A percentile compares a stretch with the other conserved stretches of the same genome.
Evolutionary conservation across 2,113 vertebrate genomes (phyloP).

Genomic region (Ivindomyrus marchei): DNA sequence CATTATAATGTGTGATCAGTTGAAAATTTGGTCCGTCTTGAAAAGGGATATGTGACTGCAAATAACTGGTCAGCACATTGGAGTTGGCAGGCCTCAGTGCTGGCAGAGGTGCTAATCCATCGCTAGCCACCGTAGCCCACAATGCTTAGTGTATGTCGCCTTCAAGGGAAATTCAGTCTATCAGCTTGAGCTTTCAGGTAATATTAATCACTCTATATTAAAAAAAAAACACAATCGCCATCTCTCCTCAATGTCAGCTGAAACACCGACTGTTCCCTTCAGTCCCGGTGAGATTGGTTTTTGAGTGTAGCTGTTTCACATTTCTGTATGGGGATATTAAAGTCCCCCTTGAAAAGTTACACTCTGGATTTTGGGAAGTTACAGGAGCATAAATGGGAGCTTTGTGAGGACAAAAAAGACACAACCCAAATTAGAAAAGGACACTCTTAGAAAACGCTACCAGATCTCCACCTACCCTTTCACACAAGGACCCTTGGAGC

Average conservation of each 20-base stretch:
- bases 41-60: not conserved
- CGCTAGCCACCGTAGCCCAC: not conserved
- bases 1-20: not conserved
- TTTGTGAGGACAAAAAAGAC: not conserved
- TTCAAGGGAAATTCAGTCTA: not conserved
- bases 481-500: conserved; percentile 2
- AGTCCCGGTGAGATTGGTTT: conserved; percentile 13
- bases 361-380: conserved; percentile 2
- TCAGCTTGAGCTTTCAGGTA: conserved; percentile 1
- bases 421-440: conserved; percentile 14
- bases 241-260: not conserved
- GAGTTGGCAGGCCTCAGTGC: not conserved
- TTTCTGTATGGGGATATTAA: not conserved
- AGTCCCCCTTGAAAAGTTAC: conserved; percentile 2
- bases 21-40: not conserved
- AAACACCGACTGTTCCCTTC: not conserved
- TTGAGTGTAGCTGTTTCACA: not conserved
- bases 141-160: not conserved
- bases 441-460: not conserved
- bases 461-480: not conserved
- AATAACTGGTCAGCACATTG: not conserved
- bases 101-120: not conserved
- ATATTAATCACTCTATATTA: conserved; percentile 14
- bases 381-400: not conserved
- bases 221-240: conserved; percentile 1